Percentiles rank a stretch among this genome's conserved stretches.
Evolutionary conservation across 2,113 vertebrate species (phyloP).

Genomic region (Acinonyx jubatus): DNA sequence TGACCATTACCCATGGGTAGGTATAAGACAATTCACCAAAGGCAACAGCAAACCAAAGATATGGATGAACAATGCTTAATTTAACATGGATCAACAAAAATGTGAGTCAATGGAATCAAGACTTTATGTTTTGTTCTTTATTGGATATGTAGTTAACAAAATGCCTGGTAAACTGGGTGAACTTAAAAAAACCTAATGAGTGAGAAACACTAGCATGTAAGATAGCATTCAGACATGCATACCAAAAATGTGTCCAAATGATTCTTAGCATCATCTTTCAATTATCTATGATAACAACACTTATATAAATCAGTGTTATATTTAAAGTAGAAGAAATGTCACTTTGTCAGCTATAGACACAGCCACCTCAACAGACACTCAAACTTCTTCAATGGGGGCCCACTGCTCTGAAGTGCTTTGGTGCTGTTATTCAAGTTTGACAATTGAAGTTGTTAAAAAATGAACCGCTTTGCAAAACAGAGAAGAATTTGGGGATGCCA

Average conservation of each 20-base stretch:
- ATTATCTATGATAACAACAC: not conserved
- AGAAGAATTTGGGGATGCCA: not conserved
- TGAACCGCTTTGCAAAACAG: not conserved
- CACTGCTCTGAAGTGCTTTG: not conserved
- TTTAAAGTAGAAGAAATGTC: not conserved
- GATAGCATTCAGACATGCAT: not conserved
- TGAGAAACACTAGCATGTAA: not conserved
- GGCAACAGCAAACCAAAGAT: not conserved
- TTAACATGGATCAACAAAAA: not conserved
- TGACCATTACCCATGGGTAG: not conserved
- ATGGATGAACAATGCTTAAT: not conserved
- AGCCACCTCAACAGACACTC: not conserved
- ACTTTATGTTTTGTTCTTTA: not conserved
- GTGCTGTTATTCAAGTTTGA: not conserved
- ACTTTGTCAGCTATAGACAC: not conserved
- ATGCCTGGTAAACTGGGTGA: not conserved
- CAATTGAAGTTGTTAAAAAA: not conserved
- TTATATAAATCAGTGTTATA: not conserved
- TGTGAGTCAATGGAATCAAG: not conserved
- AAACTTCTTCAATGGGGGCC: not conserved
- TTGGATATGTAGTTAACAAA: not conserved
- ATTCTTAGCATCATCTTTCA: not conserved
- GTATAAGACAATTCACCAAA: not conserved
- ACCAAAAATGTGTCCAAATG: not conserved
- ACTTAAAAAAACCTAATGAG: not conserved